Base-by-base conservation (phyloP, 2,113 vertebrate genomes). In the Nycticorax nycticorax region DNA sequence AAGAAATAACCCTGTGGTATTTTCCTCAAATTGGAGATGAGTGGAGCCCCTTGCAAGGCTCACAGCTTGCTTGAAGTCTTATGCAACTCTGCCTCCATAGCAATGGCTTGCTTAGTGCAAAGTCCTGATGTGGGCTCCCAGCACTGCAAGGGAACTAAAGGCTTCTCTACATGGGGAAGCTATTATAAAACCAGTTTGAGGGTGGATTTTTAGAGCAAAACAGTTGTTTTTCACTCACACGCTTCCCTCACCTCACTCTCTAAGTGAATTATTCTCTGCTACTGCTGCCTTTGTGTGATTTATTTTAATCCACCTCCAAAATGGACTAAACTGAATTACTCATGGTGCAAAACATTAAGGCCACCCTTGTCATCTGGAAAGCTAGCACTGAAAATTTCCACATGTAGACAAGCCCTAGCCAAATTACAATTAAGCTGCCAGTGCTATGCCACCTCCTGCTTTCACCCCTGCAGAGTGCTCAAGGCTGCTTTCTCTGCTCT, bases 271-370 rank as follows among this genome's bases (percentile, higher is more conserved):
- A 93, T 76, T 95, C 50, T 90, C 67, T 59, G 28, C 45, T 89
- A 41, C 43, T 68, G 72, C 75, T 93, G 78, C 88, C 67, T 94
- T 95, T 90, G 57, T 90, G 67, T 55, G 71, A 92, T 90, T 85
- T 93, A 89, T 90, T 95, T 93, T 93, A 95, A 93, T 88, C 74
- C 72, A 67, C 78, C 63, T 94, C 82, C 63, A 88, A 85, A 92
- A 90, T 47, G 67, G 63, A 47, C 82, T 88, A 67, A 88, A 93
- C 74, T 88, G 81, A 94, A 89, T 96, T 88, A 94, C 81, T 94
- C 27, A 30, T 62, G 56, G 62, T 85, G 67, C 74, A 95, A 96
- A 96, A 92, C 28, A 76, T 59, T 79, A 85, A 82, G 66, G 43
- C 41, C 57, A 79, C 93, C 89, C 21, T 48, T 92, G 59, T 93